Percentiles rank a stretch among this genome's conserved stretches.
Evolutionary conservation across 2,888 invertebrate species (phyloP).

Genomic region (Drepanosiphum platanoidis): DNA sequence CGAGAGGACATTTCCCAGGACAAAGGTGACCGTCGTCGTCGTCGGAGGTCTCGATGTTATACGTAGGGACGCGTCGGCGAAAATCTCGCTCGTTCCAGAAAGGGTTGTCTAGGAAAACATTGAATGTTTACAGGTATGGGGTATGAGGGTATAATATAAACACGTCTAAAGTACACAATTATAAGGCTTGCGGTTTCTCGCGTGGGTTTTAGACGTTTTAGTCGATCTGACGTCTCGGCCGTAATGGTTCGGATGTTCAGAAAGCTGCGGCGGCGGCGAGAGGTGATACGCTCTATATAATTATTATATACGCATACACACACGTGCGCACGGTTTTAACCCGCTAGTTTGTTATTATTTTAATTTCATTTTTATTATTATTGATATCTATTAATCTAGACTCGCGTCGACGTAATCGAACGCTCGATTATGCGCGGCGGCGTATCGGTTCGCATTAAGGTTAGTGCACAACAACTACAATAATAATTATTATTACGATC

Average conservation of each 20-base stretch:
- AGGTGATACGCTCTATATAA: no score
- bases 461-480: no score
- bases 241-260: neutral
- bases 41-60: neutral
- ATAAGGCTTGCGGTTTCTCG: neutral
- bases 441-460: no score
- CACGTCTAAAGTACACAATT: neutral
- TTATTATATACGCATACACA: no score
- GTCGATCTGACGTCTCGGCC: neutral
- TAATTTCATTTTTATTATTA: no score
- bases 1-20: conserved; percentile 14
- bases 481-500: no score
- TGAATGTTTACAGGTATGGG: neutral
- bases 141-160: neutral
- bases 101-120: neutral
- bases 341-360: no score
- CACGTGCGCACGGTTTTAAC: no score
- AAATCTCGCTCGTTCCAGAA: neutral
- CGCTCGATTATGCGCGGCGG: no score
- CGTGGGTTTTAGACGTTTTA: neutral
- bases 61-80: neutral
- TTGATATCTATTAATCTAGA: no score
- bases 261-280: neutral
- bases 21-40: neutral
- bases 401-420: no score